phyloP scores from a whole-genome alignment of 2,797 vertebrate genomes.

The Toxotes lorentzi region DNA sequence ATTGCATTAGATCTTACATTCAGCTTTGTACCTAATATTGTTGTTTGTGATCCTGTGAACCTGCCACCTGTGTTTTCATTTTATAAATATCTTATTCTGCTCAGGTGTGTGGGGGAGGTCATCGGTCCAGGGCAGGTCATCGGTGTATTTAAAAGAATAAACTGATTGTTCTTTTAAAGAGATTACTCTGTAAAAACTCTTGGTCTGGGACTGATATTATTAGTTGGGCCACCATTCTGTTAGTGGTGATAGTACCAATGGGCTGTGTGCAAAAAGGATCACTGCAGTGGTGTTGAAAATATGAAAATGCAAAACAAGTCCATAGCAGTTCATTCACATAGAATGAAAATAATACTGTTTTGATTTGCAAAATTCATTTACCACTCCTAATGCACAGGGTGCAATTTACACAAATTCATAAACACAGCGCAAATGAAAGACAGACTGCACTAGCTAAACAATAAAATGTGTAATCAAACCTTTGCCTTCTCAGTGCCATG shows the following conservation, averaged over 20 bases:
- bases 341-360: conserved; percentile 40
- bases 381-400: not conserved
- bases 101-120: too few species aligned
- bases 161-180: too few species aligned
- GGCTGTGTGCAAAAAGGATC: not conserved
- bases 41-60: too few species aligned
- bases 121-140: too few species aligned
- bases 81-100: too few species aligned
- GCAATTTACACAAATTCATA: conserved; percentile 2
- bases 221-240: not conserved
- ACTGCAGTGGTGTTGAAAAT: conserved; percentile 11
- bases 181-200: too few species aligned
- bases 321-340: not conserved
- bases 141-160: too few species aligned
- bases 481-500: not conserved
- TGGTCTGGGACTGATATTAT: not conserved
- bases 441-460: not conserved
- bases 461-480: not conserved
- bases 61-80: too few species aligned
- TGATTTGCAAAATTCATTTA: conserved; percentile 57
- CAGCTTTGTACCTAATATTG: too few species aligned
- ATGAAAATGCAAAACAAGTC: conserved; percentile 50
- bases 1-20: too few species aligned
- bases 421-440: not conserved
- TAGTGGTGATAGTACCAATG: not conserved